A percentile compares a stretch with the other conserved stretches of the same genome.
Evolutionary conservation across 2,888 invertebrate species (phyloP).

Genomic region (Adelognathus sp.): DNA sequence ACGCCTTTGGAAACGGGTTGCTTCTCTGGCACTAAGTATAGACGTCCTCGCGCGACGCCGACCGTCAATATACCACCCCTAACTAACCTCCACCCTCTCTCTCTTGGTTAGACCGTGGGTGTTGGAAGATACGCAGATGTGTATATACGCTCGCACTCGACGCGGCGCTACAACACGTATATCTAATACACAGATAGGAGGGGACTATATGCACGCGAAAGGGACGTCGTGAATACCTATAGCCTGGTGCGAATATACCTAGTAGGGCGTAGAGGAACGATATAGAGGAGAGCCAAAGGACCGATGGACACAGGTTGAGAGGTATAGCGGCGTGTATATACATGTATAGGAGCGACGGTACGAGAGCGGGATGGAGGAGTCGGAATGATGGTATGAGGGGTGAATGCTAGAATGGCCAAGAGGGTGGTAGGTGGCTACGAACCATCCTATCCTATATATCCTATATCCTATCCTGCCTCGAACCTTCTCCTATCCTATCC

Average conservation of each 20-base stretch:
- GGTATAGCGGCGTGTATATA: conserved; percentile 18
- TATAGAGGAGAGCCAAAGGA: conserved; percentile 57
- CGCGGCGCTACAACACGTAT: not conserved
- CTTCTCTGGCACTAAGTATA: conserved; percentile 80
- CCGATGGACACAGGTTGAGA: conserved; percentile 58
- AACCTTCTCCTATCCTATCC: conserved; percentile 42
- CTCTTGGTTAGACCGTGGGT: conserved; percentile 48
- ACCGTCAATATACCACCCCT: conserved; percentile 81
- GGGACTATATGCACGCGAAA: conserved; percentile 35
- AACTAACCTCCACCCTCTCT: conserved; percentile 75
- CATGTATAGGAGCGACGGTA: not conserved
- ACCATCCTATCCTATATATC: conserved; percentile 72
- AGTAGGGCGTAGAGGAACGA: conserved; percentile 25
- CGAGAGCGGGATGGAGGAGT: conserved; percentile 37
- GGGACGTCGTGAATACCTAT: conserved; percentile 46
- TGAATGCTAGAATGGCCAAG: conserved; percentile 51
- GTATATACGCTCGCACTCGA: conserved; percentile 1
- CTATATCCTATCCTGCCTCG: conserved; percentile 73
- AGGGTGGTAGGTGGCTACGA: conserved; percentile 67
- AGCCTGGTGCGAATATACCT: conserved; percentile 28
- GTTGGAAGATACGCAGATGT: conserved; percentile 46
- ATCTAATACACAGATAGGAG: conserved; percentile 12
- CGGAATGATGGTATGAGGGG: conserved; percentile 49
- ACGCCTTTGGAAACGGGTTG: conserved; percentile 76
- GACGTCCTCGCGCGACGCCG: conserved; percentile 81